Evolutionary conservation across 2,113 vertebrate species (phyloP).

Genomic region (Daphoenositta chrysoptera): DNA sequence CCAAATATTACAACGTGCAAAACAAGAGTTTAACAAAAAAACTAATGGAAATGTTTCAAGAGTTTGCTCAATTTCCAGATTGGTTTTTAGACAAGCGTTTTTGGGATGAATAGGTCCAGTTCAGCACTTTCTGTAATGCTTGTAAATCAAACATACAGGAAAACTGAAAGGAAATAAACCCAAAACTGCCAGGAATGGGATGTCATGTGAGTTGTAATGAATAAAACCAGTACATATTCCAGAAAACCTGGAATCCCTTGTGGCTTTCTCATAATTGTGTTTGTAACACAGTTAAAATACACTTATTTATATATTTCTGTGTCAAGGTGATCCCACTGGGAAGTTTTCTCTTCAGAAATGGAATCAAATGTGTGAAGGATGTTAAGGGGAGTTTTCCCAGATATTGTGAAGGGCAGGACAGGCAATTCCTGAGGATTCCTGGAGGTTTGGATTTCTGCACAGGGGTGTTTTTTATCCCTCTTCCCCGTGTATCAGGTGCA

Average conservation of each 20-base stretch:
- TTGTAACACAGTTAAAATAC: background rate
- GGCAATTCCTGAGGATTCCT: background rate
- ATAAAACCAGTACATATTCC: background rate
- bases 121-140: background rate
- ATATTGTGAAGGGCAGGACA: background rate
- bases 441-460: background rate
- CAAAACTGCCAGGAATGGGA: background rate
- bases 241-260: background rate
- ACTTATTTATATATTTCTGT: background rate
- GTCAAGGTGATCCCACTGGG: background rate
- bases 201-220: background rate
- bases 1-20: background rate
- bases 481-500: background rate
- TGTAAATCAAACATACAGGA: background rate
- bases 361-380: background rate
- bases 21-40: background rate
- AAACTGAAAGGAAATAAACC: background rate
- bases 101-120: background rate
- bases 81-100: background rate
- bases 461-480: background rate
- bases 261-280: background rate
- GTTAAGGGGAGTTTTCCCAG: background rate
- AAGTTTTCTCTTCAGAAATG: background rate
- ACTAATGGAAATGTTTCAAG: rapidly evolving
- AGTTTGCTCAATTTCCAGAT: background rate